Conservation (phyloP, 1,140 invertebrate species). For the Linepithema humile region DNA sequence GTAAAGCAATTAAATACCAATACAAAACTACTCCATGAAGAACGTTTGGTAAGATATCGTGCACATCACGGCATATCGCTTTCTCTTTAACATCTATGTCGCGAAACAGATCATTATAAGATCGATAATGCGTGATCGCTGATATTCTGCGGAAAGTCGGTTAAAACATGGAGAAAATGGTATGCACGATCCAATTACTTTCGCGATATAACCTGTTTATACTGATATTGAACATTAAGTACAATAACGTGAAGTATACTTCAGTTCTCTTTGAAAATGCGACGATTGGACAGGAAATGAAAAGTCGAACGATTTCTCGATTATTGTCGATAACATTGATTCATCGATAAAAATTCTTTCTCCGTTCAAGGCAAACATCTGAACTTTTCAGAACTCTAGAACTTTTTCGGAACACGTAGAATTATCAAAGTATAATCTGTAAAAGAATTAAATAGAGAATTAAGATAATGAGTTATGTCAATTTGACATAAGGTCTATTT, state of each 20-base stretch:
- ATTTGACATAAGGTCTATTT: too few relatives aligned
- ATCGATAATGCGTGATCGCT: constrained; percentile 11
- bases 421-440: too few relatives aligned
- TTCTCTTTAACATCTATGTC: constrained; percentile 30
- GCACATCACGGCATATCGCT: not conserved
- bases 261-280: not conserved
- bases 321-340: not conserved
- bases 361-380: not conserved
- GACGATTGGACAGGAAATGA: not conserved
- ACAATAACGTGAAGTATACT: not conserved
- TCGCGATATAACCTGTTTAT: constrained; percentile 8
- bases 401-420: too few relatives aligned
- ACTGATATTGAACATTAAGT: constrained; percentile 18
- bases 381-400: too few relatives aligned
- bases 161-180: constrained; percentile 40
- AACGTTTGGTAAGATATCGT: not conserved
- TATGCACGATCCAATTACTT: constrained; percentile 23
- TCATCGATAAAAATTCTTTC: not conserved
- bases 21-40: not conserved
- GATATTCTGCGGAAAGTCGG: constrained; percentile 32
- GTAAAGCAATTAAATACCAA: not conserved
- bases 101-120: constrained; percentile 16
- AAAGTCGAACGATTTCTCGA: constrained; percentile 45
- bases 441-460: not conserved
- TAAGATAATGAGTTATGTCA: too few relatives aligned